Base-by-base conservation (phyloP, 2,797 vertebrate species). In the Rhyacichthys aspro region DNA sequence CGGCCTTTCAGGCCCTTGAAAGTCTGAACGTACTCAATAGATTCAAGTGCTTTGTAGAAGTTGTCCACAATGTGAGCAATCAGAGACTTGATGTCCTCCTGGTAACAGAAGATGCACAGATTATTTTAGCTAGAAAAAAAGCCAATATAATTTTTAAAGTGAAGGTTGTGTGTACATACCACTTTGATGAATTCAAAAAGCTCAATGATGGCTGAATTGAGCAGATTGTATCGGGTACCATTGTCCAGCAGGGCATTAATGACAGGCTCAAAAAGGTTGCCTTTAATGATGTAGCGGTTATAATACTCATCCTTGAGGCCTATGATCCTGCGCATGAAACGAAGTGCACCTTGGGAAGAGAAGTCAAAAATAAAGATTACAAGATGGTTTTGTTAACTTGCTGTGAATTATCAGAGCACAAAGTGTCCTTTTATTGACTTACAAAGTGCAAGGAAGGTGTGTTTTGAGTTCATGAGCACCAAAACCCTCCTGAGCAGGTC, bases 391-490 rank as follows among this genome's bases (percentile, higher is more conserved):
- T 11, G 34, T 36, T 19, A 19, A 12, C 37, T 3, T 18, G n/a
- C 7, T 8, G 0, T 8, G 10, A 28, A 6, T 28, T 28, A 28
- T 28, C 23, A 28, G 23, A 28, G 23, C 23, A 5, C 4, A 28
- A 6, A 12, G 32, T 39, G 19, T 36, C 9, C 1, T 7, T 9
- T 3, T 11, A 2, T 7, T 10, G 17, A 96, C 96, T 98, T 91
- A 99, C 98, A 99, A 74, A 99, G 93, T 43, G 98, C 98, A 50
- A 98, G 91, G 86, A 99, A 99, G 0, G 97, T 97, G 87, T 99
- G 98, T 85, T 97, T 99, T n/a, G 98, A 99, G 90, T 98, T 98
- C 98, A 99, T 99, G 79, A 99, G 94, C 63, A 97, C 94, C 79
- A 99, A 89, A 1, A 99, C 97, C 91, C 97, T 94, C 80, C 97